Conservation (phyloP, 2,888 invertebrate genomes). For the Acleris holmiana region DNA sequence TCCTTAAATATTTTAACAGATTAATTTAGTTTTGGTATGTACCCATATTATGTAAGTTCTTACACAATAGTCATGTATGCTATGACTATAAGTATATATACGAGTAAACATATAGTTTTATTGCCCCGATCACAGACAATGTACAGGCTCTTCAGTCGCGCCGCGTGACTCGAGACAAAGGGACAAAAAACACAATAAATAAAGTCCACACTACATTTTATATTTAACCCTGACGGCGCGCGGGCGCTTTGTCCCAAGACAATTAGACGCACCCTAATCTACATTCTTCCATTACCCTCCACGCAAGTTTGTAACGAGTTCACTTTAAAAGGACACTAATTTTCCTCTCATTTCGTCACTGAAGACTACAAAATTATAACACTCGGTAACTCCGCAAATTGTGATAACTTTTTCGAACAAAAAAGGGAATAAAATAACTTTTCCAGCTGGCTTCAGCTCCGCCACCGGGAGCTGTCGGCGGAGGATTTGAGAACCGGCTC, state of each 20-base stretch:
- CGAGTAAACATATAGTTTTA: too few species aligned
- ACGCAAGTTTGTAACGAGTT: conserved; percentile 44
- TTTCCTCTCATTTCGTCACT: conserved; percentile 46
- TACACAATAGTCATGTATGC: too few species aligned
- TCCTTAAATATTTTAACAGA: too few species aligned
- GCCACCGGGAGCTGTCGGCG: conserved; percentile 64
- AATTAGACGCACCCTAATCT: conserved; percentile 40
- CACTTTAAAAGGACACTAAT: conserved; percentile 46
- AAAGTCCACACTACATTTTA: not conserved
- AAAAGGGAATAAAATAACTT: conserved; percentile 59
- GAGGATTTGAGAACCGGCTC: conserved; percentile 68
- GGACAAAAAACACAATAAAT: not conserved
- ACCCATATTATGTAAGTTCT: too few species aligned
- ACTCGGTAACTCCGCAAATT: conserved; percentile 55
- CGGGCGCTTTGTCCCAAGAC: conserved; percentile 8
- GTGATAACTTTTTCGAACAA: conserved; percentile 59
- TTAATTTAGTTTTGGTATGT: too few species aligned
- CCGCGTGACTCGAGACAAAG: not conserved
- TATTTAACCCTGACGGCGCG: not conserved
- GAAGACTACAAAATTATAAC: conserved; percentile 47
- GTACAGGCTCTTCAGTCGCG: too few species aligned
- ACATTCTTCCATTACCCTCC: conserved; percentile 40
- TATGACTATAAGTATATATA: too few species aligned
- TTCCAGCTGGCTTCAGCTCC: conserved; percentile 64
- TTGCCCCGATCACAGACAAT: too few species aligned